These are phyloP conservation scores for Epizoanthus fatuus DNA, from an alignment of 92 coral and sea anemone genomes.

Conservation along the genomic window DNA sequence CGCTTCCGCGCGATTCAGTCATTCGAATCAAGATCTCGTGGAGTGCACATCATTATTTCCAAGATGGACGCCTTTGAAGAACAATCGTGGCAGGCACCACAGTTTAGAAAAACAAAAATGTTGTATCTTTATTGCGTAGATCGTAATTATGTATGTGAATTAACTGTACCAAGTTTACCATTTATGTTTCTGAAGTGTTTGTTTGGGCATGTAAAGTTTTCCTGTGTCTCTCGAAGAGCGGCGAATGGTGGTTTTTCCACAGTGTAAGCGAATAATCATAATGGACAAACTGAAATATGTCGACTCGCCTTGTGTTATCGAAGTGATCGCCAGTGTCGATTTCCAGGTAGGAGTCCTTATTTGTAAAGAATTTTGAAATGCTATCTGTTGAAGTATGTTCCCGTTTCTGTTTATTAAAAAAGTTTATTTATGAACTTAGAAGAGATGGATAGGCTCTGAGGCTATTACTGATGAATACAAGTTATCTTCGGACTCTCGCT, in stretches of 20 bases:
- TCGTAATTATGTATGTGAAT: slow-evolving; percentile 4
- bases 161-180: slow-evolving; percentile 32
- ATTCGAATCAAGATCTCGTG: slow-evolving; percentile 9
- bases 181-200: slow-evolving; percentile 29
- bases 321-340: slow-evolving; percentile 35
- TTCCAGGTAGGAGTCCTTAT: slow-evolving; percentile 27
- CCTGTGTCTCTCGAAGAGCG: slow-evolving; percentile 18
- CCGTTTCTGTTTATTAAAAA: slow-evolving; percentile 3
- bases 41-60: slow-evolving; percentile 13
- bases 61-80: slow-evolving; percentile 34
- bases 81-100: slow-evolving; percentile 23
- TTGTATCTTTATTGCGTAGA: slow-evolving; percentile 36
- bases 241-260: slow-evolving; percentile 30
- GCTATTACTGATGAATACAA: too few relatives aligned
- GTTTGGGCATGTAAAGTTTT: slow-evolving; percentile 30
- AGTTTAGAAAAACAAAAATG: slow-evolving; percentile 7
- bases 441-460: too few relatives aligned
- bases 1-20: slow-evolving; percentile 17
- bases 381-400: slow-evolving; percentile 4
- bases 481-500: too few relatives aligned
- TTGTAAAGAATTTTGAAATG: not conserved
- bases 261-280: slow-evolving; percentile 14
- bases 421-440: not conserved
- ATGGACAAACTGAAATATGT: slow-evolving; percentile 40
- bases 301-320: slow-evolving; percentile 27